Percentiles rank a stretch among this genome's conserved stretches.
phyloP scores from a whole-genome alignment of 2,797 vertebrate genomes.

The Taeniopygia guttata region DNA sequence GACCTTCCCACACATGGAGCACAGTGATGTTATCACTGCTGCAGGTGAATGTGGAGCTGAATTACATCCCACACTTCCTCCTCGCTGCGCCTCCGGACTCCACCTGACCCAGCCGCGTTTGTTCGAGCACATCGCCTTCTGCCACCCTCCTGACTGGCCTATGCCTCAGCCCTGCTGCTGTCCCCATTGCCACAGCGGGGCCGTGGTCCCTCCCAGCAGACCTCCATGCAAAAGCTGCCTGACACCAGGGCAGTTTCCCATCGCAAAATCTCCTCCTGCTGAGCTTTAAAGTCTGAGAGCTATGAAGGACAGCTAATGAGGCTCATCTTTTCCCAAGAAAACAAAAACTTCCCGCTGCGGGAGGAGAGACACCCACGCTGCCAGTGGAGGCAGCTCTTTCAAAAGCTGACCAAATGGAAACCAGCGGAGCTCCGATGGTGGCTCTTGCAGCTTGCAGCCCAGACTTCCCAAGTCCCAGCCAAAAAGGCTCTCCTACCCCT shows the following conservation, averaged over 20 bases:
- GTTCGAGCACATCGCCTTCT: neutral
- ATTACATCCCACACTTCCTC: neutral
- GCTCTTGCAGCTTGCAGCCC: neutral
- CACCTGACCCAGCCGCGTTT: neutral
- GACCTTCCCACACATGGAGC: neutral
- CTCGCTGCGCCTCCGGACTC: fast-evolving
- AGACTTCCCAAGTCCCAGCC: neutral
- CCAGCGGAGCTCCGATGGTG: neutral
- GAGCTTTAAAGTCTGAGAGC: constrained; percentile 27
- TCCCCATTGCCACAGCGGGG: fast-evolving
- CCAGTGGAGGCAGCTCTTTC: constrained; percentile 9
- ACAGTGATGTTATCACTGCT: neutral
- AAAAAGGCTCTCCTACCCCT: neutral
- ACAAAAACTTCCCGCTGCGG: neutral
- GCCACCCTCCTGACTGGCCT: neutral
- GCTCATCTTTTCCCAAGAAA: constrained; percentile 54
- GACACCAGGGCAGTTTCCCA: constrained; percentile 55
- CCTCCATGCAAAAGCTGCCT: neutral
- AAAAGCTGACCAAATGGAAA: constrained; percentile 31
- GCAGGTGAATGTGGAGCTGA: neutral
- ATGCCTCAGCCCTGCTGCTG: neutral
- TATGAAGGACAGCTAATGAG: neutral
- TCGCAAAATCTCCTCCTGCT: constrained; percentile 16
- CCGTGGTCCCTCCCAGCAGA: neutral
- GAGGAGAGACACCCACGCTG: neutral